A percentile compares a stretch with the other conserved stretches of the same genome.
phyloP scores from a whole-genome alignment of 2,888 invertebrate species.

The Camponotus fellah region DNA sequence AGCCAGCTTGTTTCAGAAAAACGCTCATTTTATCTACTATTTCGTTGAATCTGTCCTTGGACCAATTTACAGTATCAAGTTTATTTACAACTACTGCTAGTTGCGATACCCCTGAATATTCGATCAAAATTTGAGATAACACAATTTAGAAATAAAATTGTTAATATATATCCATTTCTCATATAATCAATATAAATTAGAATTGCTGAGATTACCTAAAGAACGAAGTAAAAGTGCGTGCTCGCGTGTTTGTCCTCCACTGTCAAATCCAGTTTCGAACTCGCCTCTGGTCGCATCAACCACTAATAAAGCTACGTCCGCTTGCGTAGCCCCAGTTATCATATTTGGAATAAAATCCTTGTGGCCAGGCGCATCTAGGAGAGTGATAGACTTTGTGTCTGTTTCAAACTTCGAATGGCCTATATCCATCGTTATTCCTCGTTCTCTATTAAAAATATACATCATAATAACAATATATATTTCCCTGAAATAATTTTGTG shows the following conservation, averaged over 20 bases:
- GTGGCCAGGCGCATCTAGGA: conserved; percentile 99
- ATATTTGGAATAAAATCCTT: conserved; percentile 99
- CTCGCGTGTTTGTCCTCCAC: conserved; percentile 99
- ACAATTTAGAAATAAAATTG: conserved; percentile 23
- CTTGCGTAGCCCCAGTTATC: conserved; percentile 99
- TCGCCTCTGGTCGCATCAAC: conserved; percentile 98
- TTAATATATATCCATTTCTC: not conserved
- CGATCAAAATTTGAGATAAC: conserved; percentile 17
- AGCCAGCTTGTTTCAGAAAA: conserved; percentile 97
- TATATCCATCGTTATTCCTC: conserved; percentile 99
- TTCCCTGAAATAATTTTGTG: not conserved
- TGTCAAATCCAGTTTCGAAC: conserved; percentile 99
- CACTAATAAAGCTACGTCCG: conserved; percentile 98
- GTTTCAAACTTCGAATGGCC: conserved; percentile 97
- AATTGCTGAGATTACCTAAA: conserved; percentile 86
- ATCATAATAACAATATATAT: not conserved
- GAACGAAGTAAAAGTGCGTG: conserved; percentile 97
- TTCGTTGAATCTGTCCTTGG: conserved; percentile 95
- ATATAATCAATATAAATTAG: conserved; percentile 25
- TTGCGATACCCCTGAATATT: conserved; percentile 95
- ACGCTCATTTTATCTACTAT: conserved; percentile 93
- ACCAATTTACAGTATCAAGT: conserved; percentile 98
- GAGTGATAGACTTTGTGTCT: conserved; percentile 91
- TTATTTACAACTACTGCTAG: conserved; percentile 98
- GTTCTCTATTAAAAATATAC: conserved; percentile 87